These are phyloP conservation scores for Pedetes capensis DNA, from an alignment of 2,113 vertebrate genomes.

Conservation along the genomic window DNA sequence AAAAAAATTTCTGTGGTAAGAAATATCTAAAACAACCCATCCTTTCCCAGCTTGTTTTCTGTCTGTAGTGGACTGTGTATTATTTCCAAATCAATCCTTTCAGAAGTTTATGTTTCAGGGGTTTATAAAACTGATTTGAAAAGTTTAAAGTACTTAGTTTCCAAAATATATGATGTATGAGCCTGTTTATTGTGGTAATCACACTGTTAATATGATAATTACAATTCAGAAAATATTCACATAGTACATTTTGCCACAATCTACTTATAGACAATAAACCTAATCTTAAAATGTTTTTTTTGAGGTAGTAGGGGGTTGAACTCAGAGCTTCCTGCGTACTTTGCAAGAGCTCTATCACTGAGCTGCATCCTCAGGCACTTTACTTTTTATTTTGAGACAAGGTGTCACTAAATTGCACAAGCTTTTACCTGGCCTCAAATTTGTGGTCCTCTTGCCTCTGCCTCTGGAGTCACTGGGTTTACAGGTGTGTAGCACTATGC, in stretches of 20 bases:
- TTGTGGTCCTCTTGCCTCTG: too few relatives aligned
- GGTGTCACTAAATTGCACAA: too few relatives aligned
- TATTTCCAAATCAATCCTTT: slow-evolving; percentile 29
- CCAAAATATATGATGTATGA: slow-evolving; percentile 15
- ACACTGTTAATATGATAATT: slow-evolving; percentile 2
- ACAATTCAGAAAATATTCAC: slow-evolving; percentile 42
- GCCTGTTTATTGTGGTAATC: not conserved
- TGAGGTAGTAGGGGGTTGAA: too few relatives aligned
- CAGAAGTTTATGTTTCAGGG: not conserved
- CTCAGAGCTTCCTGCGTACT: too few relatives aligned
- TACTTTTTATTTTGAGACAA: not conserved
- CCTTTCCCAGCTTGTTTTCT: not conserved
- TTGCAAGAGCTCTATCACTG: too few relatives aligned
- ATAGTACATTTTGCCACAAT: slow-evolving; percentile 9
- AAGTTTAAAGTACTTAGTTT: slow-evolving; percentile 36
- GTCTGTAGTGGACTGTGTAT: not conserved
- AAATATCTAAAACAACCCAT: slow-evolving; percentile 1
- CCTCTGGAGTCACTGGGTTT: too few relatives aligned
- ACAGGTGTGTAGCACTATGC: not conserved
- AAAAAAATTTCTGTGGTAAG: slow-evolving; percentile 7
- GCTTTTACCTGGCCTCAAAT: not conserved
- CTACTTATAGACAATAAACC: slow-evolving; percentile 41
- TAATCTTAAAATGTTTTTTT: not conserved
- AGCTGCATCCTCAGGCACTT: too few relatives aligned
- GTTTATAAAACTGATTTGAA: slow-evolving; percentile 35